These are phyloP conservation scores for Dromococcyx pavoninus DNA, from an alignment of 2,797 vertebrate genomes.

Conservation along the genomic window DNA sequence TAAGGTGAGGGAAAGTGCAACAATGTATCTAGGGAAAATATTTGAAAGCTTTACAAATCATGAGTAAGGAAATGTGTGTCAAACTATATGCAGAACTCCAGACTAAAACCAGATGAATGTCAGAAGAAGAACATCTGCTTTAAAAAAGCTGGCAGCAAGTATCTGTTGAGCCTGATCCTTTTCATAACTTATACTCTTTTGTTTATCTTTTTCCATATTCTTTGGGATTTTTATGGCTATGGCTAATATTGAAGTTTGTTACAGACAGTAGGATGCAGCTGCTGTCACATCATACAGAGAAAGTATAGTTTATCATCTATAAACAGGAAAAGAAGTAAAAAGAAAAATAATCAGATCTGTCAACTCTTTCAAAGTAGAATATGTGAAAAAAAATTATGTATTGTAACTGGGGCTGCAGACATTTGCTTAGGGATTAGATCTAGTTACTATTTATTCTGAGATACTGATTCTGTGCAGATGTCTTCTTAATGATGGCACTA, in stretches of 20 bases:
- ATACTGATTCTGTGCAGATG: background rate
- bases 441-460: background rate
- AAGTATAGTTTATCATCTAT: background rate
- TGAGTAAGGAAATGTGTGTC: background rate
- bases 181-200: background rate
- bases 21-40: background rate
- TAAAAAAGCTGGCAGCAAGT: background rate
- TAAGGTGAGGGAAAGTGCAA: background rate
- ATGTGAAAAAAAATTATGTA: background rate
- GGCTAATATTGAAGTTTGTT: background rate
- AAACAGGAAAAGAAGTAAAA: background rate
- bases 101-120: conserved; percentile 7
- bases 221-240: conserved; percentile 8
- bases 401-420: background rate
- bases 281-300: background rate
- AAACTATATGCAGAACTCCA: background rate
- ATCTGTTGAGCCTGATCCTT: background rate
- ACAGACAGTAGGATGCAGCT: background rate
- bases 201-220: conserved; percentile 12
- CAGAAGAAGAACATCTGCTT: conserved; percentile 38
- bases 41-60: background rate
- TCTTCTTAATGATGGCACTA: background rate
- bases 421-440: background rate
- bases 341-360: background rate
- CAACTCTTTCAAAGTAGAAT: background rate